Evolutionary conservation across 1,140 invertebrate species (phyloP).

Genomic region (Odontomachus brunneus): DNA sequence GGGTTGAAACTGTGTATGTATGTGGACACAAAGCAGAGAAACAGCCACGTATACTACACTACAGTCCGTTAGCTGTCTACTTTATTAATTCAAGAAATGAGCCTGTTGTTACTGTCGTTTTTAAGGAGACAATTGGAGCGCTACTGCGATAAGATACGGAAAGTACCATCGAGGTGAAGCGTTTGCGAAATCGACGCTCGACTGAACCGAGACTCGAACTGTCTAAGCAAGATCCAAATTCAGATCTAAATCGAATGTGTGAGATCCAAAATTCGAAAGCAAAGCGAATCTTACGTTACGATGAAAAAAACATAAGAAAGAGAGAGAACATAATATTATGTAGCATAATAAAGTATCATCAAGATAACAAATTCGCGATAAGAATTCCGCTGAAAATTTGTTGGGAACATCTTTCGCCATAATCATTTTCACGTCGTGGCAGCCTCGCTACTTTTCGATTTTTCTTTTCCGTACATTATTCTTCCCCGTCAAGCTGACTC

Average conservation of each 20-base stretch:
- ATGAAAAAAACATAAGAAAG: too few species aligned
- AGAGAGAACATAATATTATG: too few species aligned
- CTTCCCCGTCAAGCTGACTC: conserved; percentile 1
- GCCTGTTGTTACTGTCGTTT: conserved; percentile 54
- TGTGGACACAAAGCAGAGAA: conserved; percentile 50
- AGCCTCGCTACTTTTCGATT: conserved; percentile 3
- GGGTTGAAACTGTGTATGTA: conserved; percentile 52
- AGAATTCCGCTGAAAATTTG: background rate
- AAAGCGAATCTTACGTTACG: too few species aligned
- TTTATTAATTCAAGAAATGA: conserved; percentile 59
- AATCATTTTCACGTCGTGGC: conserved; percentile 44
- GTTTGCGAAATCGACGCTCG: background rate
- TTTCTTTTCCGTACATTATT: conserved; percentile 29
- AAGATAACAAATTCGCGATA: too few species aligned
- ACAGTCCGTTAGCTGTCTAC: conserved; percentile 31
- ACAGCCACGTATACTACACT: conserved; percentile 46
- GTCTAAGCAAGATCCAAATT: too few species aligned
- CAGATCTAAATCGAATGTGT: too few species aligned
- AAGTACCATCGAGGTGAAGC: background rate
- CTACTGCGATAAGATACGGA: conserved; percentile 4
- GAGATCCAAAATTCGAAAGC: too few species aligned
- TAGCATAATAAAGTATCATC: too few species aligned
- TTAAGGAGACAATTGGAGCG: conserved; percentile 43
- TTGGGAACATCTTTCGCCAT: conserved; percentile 12
- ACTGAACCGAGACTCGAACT: too few species aligned